phyloP scores from a whole-genome alignment of 2,888 invertebrate genomes.

The Melinaea marsaeus region DNA sequence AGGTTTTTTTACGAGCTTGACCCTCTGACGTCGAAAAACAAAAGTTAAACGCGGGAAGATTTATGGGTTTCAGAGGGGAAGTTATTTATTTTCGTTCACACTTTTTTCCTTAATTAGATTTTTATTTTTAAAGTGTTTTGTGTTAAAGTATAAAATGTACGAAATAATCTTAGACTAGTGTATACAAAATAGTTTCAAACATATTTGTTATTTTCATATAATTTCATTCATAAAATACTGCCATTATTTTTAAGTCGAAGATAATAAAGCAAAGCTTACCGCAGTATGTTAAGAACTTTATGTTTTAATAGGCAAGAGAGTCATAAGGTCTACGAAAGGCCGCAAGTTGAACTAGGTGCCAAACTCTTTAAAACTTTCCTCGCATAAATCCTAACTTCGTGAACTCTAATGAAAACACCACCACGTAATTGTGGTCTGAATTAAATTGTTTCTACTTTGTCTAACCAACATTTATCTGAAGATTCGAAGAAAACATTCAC shows the following conservation, averaged over 20 bases:
- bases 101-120: slow-evolving; percentile 47
- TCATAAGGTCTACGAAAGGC: slow-evolving; percentile 11
- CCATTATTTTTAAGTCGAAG: too few species aligned
- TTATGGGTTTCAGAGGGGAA: slow-evolving; percentile 52
- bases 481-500: too few species aligned
- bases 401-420: slow-evolving; percentile 47
- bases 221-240: too few species aligned
- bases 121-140: slow-evolving; percentile 27
- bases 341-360: slow-evolving; percentile 17
- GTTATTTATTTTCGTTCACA: slow-evolving; percentile 45
- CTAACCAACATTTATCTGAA: not conserved
- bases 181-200: too few species aligned
- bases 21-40: slow-evolving; percentile 50
- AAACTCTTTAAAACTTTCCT: slow-evolving; percentile 26
- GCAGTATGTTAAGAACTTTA: slow-evolving; percentile 1
- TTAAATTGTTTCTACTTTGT: slow-evolving; percentile 23
- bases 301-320: slow-evolving; percentile 3
- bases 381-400: slow-evolving; percentile 48
- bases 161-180: too few species aligned
- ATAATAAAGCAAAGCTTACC: not conserved
- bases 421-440: slow-evolving; percentile 40
- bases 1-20: slow-evolving; percentile 48
- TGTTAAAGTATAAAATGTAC: slow-evolving; percentile 8
- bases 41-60: slow-evolving; percentile 52
- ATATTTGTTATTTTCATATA: too few species aligned